A percentile compares a stretch with the other conserved stretches of the same genome.
phyloP scores from a whole-genome alignment of 64 coral and sea anemone species.

The Acropora tenuis region DNA sequence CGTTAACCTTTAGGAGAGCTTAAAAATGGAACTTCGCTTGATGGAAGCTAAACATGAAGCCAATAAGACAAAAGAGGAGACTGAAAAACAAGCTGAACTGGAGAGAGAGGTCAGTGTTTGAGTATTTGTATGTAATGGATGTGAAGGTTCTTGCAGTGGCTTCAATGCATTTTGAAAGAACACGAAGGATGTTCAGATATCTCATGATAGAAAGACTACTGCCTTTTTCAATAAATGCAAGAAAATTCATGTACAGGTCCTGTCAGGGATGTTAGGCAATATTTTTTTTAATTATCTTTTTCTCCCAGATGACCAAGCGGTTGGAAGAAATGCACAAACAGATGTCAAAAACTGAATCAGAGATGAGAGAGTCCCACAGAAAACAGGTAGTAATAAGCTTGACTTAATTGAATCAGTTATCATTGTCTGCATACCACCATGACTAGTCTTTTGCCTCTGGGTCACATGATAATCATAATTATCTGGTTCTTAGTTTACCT shows the following conservation, averaged over 20 bases:
- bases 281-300: background rate
- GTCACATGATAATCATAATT: background rate
- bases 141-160: too few species aligned
- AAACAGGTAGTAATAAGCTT: constrained; percentile 60
- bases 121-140: background rate
- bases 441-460: too few species aligned
- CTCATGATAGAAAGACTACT: too few species aligned
- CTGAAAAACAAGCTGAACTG: constrained; percentile 81
- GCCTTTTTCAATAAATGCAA: too few species aligned
- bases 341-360: constrained; percentile 78
- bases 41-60: constrained; percentile 93
- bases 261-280: too few species aligned
- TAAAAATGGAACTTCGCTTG: constrained; percentile 89
- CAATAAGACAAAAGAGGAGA: constrained; percentile 83
- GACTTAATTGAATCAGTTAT: too few species aligned
- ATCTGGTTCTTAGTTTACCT: background rate
- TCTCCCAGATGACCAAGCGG: constrained; percentile 55
- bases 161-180: background rate
- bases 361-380: constrained; percentile 75
- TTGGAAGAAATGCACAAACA: constrained; percentile 80
- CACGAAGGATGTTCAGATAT: background rate
- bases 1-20: constrained; percentile 68
- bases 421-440: too few species aligned
- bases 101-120: constrained; percentile 69
- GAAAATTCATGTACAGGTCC: too few species aligned